A percentile compares a stretch with the other conserved stretches of the same genome.
Conservation (phyloP, 2,113 vertebrate species). For the Atrichornis clamosus region DNA sequence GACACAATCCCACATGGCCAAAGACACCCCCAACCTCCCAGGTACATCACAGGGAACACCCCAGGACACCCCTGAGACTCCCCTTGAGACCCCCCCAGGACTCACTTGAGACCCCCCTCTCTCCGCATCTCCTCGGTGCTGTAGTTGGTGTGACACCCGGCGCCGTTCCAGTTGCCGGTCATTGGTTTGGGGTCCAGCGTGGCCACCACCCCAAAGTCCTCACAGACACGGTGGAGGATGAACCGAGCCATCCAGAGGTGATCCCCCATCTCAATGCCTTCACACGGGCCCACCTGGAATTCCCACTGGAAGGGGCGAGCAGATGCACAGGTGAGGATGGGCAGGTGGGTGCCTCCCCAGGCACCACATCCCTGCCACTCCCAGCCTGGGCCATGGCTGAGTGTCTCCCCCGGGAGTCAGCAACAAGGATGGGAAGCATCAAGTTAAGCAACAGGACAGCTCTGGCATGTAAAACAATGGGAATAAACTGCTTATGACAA, state of each 20-base stretch:
- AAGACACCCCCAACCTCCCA: not conserved
- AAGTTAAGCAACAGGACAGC: not conserved
- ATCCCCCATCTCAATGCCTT: conserved; percentile 82
- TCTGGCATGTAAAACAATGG: not conserved
- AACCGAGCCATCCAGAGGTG: conserved; percentile 86
- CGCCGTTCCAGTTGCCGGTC: conserved; percentile 72
- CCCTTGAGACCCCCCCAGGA: not conserved
- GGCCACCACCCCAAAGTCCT: conserved; percentile 76
- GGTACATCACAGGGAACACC: not conserved
- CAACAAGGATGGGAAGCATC: not conserved
- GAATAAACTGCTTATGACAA: not conserved
- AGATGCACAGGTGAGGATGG: not conserved
- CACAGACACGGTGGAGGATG: conserved; percentile 82
- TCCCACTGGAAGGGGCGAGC: conserved; percentile 69
- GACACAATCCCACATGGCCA: not conserved
- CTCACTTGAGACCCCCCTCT: conserved; percentile 78
- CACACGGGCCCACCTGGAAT: conserved; percentile 77
- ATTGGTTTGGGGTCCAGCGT: conserved; percentile 82
- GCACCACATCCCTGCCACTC: not conserved
- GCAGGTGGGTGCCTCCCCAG: not conserved
- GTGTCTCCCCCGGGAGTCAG: not conserved
- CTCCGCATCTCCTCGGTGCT: conserved; percentile 75
- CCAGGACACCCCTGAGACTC: conserved; percentile 65
- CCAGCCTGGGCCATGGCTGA: not conserved
- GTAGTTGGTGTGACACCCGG: conserved; percentile 76